Conservation (phyloP, 1,140 invertebrate species). For the Neodiprion pinetum region DNA sequence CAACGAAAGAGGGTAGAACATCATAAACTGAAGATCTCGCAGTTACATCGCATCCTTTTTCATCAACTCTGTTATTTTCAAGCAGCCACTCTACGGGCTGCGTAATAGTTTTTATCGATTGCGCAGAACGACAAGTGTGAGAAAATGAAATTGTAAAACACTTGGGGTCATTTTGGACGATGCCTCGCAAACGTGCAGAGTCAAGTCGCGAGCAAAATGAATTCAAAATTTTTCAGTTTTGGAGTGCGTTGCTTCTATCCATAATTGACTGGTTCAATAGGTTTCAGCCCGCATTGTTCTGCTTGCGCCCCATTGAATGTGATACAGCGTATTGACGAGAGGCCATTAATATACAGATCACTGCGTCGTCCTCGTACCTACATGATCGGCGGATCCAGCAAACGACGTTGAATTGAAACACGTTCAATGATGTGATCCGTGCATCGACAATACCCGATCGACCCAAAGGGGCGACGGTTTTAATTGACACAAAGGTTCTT, state of each 20-base stretch:
- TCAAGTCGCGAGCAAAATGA: neutral
- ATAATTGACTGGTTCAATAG: slow-evolving; percentile 7
- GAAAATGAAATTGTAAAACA: too few relatives aligned
- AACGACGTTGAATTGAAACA: neutral
- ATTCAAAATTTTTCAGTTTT: neutral
- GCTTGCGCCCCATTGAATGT: neutral
- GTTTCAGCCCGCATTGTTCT: neutral
- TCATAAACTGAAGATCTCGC: too few relatives aligned
- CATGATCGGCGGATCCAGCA: neutral
- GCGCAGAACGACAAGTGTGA: too few relatives aligned
- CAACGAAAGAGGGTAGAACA: too few relatives aligned
- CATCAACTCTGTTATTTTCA: too few relatives aligned
- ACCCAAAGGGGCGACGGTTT: too few relatives aligned
- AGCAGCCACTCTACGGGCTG: too few relatives aligned
- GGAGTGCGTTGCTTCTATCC: neutral
- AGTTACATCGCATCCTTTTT: too few relatives aligned
- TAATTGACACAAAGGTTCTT: too few relatives aligned
- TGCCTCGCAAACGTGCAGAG: neutral
- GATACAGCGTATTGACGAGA: neutral
- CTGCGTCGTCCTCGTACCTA: neutral
- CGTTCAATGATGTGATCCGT: neutral
- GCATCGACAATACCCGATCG: neutral
- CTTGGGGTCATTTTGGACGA: too few relatives aligned
- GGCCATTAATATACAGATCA: slow-evolving; percentile 7
- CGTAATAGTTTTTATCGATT: too few relatives aligned